Evolutionary conservation across 2,113 vertebrate species (phyloP).

Genomic region (Macroglossus sobrinus): DNA sequence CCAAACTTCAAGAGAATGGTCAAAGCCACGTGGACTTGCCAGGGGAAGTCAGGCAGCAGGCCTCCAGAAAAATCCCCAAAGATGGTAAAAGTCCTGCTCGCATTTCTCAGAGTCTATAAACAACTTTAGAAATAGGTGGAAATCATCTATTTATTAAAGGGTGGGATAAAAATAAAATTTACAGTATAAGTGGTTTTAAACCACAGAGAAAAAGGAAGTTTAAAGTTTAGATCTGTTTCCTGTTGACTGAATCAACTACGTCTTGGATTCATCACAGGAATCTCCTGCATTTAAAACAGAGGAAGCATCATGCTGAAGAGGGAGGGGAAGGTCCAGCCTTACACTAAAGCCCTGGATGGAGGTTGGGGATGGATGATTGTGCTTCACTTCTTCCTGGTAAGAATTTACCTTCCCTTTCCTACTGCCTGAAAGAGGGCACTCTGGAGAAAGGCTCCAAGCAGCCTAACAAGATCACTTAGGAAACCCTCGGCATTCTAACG

Average conservation of each 20-base stretch:
- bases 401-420: conserved; percentile 12
- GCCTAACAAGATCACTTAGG: not conserved
- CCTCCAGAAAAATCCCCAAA: not conserved
- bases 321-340: conserved; percentile 50
- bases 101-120: not conserved
- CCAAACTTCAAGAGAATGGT: not conserved
- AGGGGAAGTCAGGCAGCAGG: not conserved
- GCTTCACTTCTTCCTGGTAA: conserved; percentile 95
- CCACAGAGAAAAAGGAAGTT: not conserved
- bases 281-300: conserved; percentile 26
- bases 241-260: not conserved
- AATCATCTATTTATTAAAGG: not conserved
- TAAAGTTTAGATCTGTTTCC: not conserved
- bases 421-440: not conserved
- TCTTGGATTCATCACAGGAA: conserved; percentile 9
- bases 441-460: not conserved
- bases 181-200: not conserved
- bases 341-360: conserved; percentile 81
- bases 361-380: conserved; percentile 95
- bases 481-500: not conserved
- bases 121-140: not conserved
- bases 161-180: not conserved
- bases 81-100: not conserved
- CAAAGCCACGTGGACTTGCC: not conserved
- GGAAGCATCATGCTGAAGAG: conserved; percentile 27